phyloP scores from a whole-genome alignment of 2,113 vertebrate genomes.

The Crocuta crocuta region DNA sequence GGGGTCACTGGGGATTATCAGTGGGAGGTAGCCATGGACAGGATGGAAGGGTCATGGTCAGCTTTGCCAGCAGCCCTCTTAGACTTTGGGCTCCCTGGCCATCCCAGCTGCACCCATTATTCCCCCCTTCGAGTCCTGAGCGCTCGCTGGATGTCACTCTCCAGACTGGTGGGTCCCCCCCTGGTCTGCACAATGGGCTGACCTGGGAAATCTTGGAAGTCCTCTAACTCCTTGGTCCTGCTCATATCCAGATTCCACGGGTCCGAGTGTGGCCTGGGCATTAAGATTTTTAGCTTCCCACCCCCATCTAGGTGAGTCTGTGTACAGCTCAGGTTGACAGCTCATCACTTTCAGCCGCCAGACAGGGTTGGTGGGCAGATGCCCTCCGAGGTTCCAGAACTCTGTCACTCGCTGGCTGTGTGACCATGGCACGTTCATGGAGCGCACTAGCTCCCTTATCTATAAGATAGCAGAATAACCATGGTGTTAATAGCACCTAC shows the following conservation, averaged over 20 bases:
- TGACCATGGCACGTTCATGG: background rate
- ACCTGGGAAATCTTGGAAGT: background rate
- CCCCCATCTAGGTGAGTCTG: background rate
- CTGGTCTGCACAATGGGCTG: background rate
- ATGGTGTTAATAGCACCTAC: rapidly evolving
- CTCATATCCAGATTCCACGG: background rate
- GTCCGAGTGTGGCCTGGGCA: background rate
- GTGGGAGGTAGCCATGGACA: slow-evolving; percentile 19
- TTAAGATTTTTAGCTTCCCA: background rate
- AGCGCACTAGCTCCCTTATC: background rate
- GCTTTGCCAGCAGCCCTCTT: background rate
- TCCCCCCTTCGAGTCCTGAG: background rate
- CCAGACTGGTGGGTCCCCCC: background rate
- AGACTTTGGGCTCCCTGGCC: background rate
- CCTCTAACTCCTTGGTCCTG: too few species aligned
- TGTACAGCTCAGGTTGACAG: background rate
- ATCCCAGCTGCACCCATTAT: background rate
- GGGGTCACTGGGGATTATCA: background rate
- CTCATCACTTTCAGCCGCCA: background rate
- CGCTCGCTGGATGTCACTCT: background rate
- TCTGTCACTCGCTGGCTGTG: slow-evolving; percentile 10
- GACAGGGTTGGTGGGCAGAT: background rate
- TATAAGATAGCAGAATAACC: rapidly evolving
- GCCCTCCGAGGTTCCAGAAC: background rate
- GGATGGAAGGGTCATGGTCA: background rate